A percentile compares a stretch with the other conserved stretches of the same genome.
These are phyloP conservation scores for Andrena bucephala DNA, from an alignment of 2,888 invertebrate genomes.

Conservation along the genomic window DNA sequence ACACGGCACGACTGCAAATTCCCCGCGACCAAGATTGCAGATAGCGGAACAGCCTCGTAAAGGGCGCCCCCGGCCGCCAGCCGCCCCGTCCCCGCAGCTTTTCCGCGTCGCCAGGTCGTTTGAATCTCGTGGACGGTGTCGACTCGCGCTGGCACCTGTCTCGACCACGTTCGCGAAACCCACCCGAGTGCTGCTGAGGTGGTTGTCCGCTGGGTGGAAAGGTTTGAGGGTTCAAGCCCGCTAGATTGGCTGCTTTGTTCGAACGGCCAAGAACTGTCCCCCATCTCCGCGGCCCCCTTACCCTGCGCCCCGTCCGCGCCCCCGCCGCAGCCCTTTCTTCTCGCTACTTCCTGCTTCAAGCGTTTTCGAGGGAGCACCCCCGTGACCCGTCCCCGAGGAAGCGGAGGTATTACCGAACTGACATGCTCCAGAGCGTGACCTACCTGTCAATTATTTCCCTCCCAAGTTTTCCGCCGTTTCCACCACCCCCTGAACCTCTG, in stretches of 20 bases:
- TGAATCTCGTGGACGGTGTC: slow-evolving; percentile 39
- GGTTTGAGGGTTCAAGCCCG: slow-evolving; percentile 53
- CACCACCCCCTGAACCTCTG: neutral
- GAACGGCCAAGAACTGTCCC: slow-evolving; percentile 54
- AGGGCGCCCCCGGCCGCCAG: neutral
- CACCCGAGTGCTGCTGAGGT: slow-evolving; percentile 50
- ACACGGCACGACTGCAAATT: slow-evolving; percentile 28
- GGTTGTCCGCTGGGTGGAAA: slow-evolving; percentile 41
- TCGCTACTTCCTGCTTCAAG: slow-evolving; percentile 32
- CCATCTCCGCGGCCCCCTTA: slow-evolving; percentile 13
- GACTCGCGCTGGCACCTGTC: slow-evolving; percentile 36
- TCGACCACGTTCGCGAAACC: slow-evolving; percentile 65
- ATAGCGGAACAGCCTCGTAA: slow-evolving; percentile 19
- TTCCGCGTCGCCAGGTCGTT: slow-evolving; percentile 36
- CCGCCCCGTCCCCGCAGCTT: neutral
- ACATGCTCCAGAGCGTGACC: slow-evolving; percentile 65
- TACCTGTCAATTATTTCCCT: slow-evolving; percentile 63
- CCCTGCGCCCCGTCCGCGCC: slow-evolving; percentile 1
- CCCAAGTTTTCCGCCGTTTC: slow-evolving; percentile 12
- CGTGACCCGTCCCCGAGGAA: slow-evolving; percentile 35
- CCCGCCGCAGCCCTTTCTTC: slow-evolving; percentile 32
- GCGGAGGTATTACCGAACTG: slow-evolving; percentile 51
- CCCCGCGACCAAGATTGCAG: slow-evolving; percentile 19
- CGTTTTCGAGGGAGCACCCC: slow-evolving; percentile 23
- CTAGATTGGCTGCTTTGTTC: slow-evolving; percentile 74